Conservation (phyloP, 2,113 vertebrate genomes). For the Erythrocercus mccallii region DNA sequence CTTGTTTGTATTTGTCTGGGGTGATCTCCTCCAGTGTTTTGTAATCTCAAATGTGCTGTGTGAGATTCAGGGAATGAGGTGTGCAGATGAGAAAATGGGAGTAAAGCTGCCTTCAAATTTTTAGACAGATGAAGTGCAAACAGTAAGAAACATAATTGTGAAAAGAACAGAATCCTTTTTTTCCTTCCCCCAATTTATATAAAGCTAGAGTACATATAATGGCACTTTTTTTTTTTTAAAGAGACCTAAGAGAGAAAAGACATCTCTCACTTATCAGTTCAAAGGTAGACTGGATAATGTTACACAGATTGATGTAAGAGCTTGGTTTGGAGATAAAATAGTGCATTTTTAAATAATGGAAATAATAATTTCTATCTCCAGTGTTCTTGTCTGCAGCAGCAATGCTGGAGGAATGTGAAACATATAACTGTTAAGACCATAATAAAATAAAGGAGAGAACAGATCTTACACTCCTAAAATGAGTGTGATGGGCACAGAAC, state of each 20-base stretch:
- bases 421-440: not conserved
- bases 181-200: not conserved
- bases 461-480: not conserved
- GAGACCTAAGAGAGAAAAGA: not conserved
- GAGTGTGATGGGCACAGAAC: not conserved
- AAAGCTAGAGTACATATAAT: not conserved
- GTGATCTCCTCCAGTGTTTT: not conserved
- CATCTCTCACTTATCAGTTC: not conserved
- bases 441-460: not conserved
- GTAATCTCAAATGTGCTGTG: not conserved
- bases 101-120: not conserved
- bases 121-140: not conserved
- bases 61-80: not conserved
- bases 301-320: not conserved
- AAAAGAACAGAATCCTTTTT: not conserved
- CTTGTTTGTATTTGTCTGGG: slow-evolving; percentile 21
- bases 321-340: not conserved
- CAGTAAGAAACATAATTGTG: not conserved
- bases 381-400: not conserved
- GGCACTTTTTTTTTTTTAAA: not conserved
- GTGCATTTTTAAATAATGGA: not conserved
- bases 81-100: not conserved
- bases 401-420: not conserved
- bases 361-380: not conserved
- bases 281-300: not conserved